phyloP scores from a whole-genome alignment of 2,797 vertebrate species.

The Coluber constrictor region DNA sequence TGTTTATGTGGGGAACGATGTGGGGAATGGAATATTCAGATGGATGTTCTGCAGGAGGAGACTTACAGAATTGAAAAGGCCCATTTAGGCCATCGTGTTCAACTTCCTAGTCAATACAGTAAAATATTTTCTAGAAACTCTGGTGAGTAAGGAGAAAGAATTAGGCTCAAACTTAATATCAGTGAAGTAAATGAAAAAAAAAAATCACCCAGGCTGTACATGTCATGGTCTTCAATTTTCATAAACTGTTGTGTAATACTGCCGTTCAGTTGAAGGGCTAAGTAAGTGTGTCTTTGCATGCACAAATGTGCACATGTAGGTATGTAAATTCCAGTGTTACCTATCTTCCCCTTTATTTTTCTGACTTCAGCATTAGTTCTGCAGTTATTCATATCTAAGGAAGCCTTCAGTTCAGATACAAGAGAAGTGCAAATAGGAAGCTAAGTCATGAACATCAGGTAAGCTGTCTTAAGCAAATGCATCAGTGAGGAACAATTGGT shows the following conservation, averaged over 20 bases:
- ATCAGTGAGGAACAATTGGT: constrained; percentile 33
- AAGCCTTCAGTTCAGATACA: neutral
- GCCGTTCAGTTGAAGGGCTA: neutral
- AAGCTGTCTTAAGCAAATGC: constrained; percentile 46
- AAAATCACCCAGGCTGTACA: neutral
- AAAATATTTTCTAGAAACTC: neutral
- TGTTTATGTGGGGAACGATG: neutral
- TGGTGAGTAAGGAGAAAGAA: no score
- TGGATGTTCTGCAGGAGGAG: neutral
- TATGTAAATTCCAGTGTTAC: constrained; percentile 1
- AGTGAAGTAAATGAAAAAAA: no score
- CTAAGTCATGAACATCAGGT: constrained; percentile 27
- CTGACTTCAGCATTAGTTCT: neutral
- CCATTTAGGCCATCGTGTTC: neutral
- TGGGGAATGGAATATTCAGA: neutral
- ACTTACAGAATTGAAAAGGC: neutral
- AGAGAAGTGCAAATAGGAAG: constrained; percentile 26
- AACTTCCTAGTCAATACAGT: neutral
- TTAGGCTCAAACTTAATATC: neutral
- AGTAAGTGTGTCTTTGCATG: neutral
- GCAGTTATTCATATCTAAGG: constrained; percentile 19
- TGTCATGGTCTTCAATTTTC: neutral
- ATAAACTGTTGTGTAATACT: neutral
- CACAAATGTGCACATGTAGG: neutral
- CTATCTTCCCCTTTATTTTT: neutral